A percentile compares a stretch with the other conserved stretches of the same genome.
These are phyloP conservation scores for Ophiodon elongatus DNA, from an alignment of 2,113 vertebrate genomes.

Conservation along the genomic window DNA sequence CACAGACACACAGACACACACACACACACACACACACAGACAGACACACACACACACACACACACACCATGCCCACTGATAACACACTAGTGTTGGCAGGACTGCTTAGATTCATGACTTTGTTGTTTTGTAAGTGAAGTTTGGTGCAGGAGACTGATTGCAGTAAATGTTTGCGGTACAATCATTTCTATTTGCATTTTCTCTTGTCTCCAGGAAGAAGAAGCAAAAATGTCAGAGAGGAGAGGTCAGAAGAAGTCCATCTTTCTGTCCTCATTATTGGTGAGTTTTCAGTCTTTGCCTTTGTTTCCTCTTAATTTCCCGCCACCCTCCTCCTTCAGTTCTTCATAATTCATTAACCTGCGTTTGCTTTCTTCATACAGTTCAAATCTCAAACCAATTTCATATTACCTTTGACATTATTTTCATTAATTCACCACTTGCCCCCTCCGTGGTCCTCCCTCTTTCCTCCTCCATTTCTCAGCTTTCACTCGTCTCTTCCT, in stretches of 20 bases:
- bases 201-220: slow-evolving; percentile 77
- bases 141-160: slow-evolving; percentile 9
- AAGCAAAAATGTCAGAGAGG: slow-evolving; percentile 85
- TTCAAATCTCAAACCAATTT: not conserved
- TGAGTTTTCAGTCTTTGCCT: slow-evolving; percentile 75
- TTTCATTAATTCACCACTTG: not conserved
- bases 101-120: slow-evolving; percentile 23
- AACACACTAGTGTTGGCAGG: slow-evolving; percentile 40
- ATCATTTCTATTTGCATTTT: slow-evolving; percentile 29
- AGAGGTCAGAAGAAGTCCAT: slow-evolving; percentile 81
- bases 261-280: slow-evolving; percentile 90
- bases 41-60: slow-evolving; percentile 44
- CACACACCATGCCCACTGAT: slow-evolving; percentile 39
- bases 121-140: slow-evolving; percentile 29
- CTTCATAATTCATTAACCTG: not conserved
- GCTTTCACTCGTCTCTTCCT: not conserved
- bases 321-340: not conserved
- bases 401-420: not conserved
- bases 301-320: not conserved
- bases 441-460: not conserved
- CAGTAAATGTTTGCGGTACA: slow-evolving; percentile 3
- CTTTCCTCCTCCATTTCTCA: not conserved
- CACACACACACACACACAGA: slow-evolving; percentile 42
- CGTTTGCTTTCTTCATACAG: not conserved
- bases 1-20: slow-evolving; percentile 50